A percentile compares a stretch with the other conserved stretches of the same genome.
Evolutionary conservation across 2,113 vertebrate species (phyloP).

Genomic region (Anolis carolinensis): DNA sequence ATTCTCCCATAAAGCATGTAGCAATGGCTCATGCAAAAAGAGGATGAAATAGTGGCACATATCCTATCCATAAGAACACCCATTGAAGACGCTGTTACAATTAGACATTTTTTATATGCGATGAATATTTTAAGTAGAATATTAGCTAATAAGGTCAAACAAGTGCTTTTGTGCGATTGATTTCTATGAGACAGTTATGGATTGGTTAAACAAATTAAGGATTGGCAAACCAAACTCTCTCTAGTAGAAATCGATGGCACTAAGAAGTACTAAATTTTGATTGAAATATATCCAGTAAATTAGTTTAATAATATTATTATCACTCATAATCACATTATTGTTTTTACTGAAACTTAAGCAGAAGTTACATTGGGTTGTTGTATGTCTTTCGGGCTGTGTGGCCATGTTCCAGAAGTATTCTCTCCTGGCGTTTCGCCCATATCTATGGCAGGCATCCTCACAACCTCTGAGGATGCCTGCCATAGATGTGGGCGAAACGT

Average conservation of each 20-base stretch:
- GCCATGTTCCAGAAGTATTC: too few relatives aligned
- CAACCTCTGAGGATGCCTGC: too few relatives aligned
- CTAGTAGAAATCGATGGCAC: neutral
- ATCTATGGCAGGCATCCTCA: too few relatives aligned
- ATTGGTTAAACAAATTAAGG: neutral
- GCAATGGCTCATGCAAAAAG: constrained; percentile 27
- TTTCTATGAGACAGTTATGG: neutral
- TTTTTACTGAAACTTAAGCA: too few relatives aligned
- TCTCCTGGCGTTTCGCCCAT: too few relatives aligned
- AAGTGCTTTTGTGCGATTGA: neutral
- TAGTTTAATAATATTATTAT: too few relatives aligned
- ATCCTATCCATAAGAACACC: neutral
- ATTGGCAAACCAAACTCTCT: neutral
- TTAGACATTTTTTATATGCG: neutral
- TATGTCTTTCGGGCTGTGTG: too few relatives aligned
- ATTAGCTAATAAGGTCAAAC: neutral
- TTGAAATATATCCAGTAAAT: neutral
- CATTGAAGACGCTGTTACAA: constrained; percentile 4
- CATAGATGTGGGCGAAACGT: too few relatives aligned
- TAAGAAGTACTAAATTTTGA: neutral
- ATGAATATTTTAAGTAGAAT: neutral
- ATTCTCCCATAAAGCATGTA: constrained; percentile 21
- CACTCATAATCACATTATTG: too few relatives aligned
- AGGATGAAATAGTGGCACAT: neutral
- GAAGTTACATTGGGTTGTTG: too few relatives aligned